These are phyloP conservation scores for Kryphioiulus occultus DNA, from an alignment of 2,888 invertebrate species.

Conservation along the genomic window DNA sequence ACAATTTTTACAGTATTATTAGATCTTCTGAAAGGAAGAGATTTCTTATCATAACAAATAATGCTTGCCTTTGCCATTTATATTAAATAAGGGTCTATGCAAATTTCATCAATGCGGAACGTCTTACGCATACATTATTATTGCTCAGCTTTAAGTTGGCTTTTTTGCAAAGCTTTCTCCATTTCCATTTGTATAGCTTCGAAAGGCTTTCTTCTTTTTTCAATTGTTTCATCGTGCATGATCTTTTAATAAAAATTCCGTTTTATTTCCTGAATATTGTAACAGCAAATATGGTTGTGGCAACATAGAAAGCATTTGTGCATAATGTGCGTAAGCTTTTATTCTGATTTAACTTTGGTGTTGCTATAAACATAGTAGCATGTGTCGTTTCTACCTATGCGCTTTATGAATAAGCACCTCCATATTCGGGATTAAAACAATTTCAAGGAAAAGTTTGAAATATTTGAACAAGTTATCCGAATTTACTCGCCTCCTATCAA, in stretches of 20 bases:
- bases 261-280: constrained; percentile 39
- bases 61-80: neutral
- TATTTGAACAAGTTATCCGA: neutral
- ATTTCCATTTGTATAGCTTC: neutral
- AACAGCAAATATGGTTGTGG: neutral
- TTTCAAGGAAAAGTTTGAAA: neutral
- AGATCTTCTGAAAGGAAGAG: neutral
- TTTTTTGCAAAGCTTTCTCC: neutral
- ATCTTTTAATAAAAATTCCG: constrained; percentile 21
- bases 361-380: too few species aligned
- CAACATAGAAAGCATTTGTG: neutral
- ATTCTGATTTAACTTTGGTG: neutral
- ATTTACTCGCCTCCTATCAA: neutral
- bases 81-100: neutral
- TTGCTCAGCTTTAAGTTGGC: neutral
- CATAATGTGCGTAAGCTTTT: neutral
- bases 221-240: neutral
- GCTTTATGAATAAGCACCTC: neutral
- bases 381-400: too few species aligned
- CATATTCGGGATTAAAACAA: neutral
- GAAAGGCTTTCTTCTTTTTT: neutral
- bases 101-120: neutral
- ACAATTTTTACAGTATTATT: neutral
- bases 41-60: neutral
- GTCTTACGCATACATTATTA: neutral